These are phyloP conservation scores for Sebastes nivosus DNA, from an alignment of 2,797 vertebrate genomes.

Conservation along the genomic window DNA sequence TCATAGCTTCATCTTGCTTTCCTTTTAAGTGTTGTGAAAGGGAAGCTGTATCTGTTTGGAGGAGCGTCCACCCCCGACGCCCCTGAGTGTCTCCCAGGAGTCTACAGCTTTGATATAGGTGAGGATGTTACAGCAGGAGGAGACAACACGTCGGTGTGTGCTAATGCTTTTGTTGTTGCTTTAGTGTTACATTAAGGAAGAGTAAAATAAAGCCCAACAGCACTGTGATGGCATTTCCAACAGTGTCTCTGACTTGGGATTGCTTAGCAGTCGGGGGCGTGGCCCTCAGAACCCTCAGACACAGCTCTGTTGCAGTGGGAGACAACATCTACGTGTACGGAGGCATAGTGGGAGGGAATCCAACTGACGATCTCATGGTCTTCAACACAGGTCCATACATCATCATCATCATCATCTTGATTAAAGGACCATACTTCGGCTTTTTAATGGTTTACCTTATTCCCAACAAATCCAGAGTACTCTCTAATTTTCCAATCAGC, in stretches of 20 bases:
- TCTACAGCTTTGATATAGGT: constrained; percentile 81
- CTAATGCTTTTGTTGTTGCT: neutral
- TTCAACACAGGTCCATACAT: constrained; percentile 78
- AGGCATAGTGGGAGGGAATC: constrained; percentile 64
- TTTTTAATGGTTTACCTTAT: neutral
- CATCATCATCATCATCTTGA: neutral
- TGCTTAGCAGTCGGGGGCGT: constrained; percentile 62
- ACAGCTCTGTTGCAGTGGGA: constrained; percentile 72
- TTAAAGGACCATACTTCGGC: neutral
- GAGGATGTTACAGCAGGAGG: constrained; percentile 11
- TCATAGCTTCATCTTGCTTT: neutral
- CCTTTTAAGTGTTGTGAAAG: constrained; percentile 72
- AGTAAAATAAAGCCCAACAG: neutral
- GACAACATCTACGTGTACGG: constrained; percentile 83
- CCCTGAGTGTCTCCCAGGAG: constrained; percentile 75
- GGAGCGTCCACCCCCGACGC: constrained; percentile 66
- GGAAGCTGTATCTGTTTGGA: constrained; percentile 82
- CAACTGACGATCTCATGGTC: constrained; percentile 78
- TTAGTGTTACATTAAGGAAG: too few relatives aligned
- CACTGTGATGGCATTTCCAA: neutral
- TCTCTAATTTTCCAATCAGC: neutral
- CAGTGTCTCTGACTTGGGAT: constrained; percentile 81
- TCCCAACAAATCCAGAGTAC: neutral
- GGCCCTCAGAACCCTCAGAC: constrained; percentile 63
- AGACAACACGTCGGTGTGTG: neutral